These are phyloP conservation scores for Dicaeum eximium DNA, from an alignment of 2,113 vertebrate species.

Conservation along the genomic window DNA sequence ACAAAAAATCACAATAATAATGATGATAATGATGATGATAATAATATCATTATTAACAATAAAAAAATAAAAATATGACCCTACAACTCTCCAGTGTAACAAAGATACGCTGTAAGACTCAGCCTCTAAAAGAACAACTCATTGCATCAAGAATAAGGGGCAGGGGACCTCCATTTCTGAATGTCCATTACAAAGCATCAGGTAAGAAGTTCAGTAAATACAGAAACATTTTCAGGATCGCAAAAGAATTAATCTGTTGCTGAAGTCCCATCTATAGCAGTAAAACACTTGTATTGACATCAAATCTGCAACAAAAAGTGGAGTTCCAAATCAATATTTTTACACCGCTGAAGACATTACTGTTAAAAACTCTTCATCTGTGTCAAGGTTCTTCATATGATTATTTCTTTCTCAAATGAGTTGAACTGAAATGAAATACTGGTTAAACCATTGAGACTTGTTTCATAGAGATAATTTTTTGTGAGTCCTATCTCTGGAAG, in stretches of 20 bases:
- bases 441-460: not conserved
- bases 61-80: not conserved
- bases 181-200: not conserved
- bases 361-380: not conserved
- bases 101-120: not conserved
- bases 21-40: fast-evolving
- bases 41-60: fast-evolving
- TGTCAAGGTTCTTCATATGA: not conserved
- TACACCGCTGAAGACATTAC: not conserved
- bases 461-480: not conserved
- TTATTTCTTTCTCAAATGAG: not conserved
- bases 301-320: not conserved
- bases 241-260: not conserved
- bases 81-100: not conserved
- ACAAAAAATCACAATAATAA: not conserved
- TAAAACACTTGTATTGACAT: not conserved
- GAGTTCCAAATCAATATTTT: not conserved
- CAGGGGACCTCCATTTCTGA: not conserved
- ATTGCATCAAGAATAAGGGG: not conserved
- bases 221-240: not conserved
- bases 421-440: not conserved
- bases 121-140: not conserved
- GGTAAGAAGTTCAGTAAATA: not conserved
- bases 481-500: not conserved
- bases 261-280: not conserved